Percentiles rank a stretch among this genome's conserved stretches.
These are phyloP conservation scores for Catajapyx aquilonaris DNA, from an alignment of 1,140 invertebrate species.

Conservation along the genomic window DNA sequence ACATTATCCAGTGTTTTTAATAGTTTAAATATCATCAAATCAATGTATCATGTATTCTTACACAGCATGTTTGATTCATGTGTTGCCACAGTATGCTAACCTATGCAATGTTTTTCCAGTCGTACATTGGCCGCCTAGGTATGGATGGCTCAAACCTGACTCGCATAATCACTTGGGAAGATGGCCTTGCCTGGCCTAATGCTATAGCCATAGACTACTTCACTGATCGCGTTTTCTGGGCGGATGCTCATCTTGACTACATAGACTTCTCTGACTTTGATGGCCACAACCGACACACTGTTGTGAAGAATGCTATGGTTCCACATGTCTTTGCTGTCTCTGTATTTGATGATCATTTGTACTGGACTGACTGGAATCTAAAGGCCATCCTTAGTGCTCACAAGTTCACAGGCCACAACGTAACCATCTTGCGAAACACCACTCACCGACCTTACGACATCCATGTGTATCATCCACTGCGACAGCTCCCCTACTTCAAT, in stretches of 20 bases:
- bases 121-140: conserved; percentile 92
- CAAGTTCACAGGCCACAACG: conserved; percentile 62
- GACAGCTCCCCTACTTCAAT: conserved; percentile 66
- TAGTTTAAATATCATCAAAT: too few species aligned
- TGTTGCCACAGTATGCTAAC: too few species aligned
- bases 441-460: conserved; percentile 89
- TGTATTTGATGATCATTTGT: conserved; percentile 84
- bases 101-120: conserved; percentile 27
- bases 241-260: conserved; percentile 95
- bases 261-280: conserved; percentile 86
- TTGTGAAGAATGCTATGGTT: conserved; percentile 54
- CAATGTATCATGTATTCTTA: too few species aligned
- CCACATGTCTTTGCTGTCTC: conserved; percentile 87
- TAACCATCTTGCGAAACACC: conserved; percentile 64
- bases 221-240: conserved; percentile 85
- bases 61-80: too few species aligned
- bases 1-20: too few species aligned
- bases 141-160: conserved; percentile 90
- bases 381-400: conserved; percentile 68
- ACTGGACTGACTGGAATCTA: conserved; percentile 97
- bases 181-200: conserved; percentile 96
- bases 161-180: conserved; percentile 69
- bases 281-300: conserved; percentile 59
- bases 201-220: conserved; percentile 94
- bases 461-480: conserved; percentile 66